Conservation (phyloP, 2,888 invertebrate species). For the Lycophotia porphyrea region DNA sequence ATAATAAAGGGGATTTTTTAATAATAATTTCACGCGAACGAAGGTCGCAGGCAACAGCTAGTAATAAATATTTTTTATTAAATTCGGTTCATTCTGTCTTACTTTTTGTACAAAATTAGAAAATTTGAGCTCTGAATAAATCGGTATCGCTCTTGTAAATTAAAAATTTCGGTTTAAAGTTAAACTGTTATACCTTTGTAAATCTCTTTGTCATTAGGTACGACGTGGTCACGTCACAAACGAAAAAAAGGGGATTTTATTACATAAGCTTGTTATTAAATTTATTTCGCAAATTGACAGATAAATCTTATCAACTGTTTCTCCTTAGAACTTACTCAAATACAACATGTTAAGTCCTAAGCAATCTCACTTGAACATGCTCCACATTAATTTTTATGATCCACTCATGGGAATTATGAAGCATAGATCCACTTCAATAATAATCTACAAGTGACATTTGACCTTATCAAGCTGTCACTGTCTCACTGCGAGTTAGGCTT, state of each 20-base stretch:
- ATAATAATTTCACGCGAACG: too few species aligned
- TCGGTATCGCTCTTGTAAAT: conserved; percentile 1
- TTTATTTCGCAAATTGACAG: too few species aligned
- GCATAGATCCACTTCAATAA: conserved; percentile 2
- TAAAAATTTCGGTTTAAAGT: background rate
- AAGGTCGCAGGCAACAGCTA: too few species aligned
- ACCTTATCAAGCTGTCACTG: conserved; percentile 20
- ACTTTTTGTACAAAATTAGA: background rate
- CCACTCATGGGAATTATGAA: background rate
- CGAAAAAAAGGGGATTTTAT: too few species aligned
- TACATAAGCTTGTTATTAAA: too few species aligned
- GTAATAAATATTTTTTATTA: background rate
- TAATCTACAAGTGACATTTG: conserved; percentile 25
- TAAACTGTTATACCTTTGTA: background rate
- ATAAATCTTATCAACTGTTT: background rate
- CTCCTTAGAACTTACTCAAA: conserved; percentile 3
- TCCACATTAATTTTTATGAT: conserved; percentile 10
- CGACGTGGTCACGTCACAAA: too few species aligned
- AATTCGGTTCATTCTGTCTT: background rate
- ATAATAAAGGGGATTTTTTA: too few species aligned
- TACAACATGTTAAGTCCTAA: background rate
- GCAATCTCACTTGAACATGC: background rate
- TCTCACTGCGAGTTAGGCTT: background rate
- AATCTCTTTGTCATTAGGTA: background rate
- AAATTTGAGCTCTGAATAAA: background rate